Evolutionary conservation across 2,113 vertebrate genomes (phyloP).

Genomic region (Leucosticte australis): DNA sequence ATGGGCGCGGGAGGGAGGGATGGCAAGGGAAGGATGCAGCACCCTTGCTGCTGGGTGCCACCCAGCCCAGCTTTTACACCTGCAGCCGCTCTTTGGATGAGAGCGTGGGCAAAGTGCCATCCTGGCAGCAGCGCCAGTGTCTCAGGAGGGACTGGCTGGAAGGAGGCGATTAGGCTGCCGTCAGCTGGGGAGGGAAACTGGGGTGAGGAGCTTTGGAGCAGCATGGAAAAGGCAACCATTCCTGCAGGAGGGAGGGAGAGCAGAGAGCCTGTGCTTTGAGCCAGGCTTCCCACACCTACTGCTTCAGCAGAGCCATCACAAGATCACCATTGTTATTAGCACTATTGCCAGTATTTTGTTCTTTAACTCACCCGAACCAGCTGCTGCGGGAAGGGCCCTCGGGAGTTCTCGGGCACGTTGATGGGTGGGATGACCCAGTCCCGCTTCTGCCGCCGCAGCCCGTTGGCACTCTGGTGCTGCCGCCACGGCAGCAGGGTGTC

Average conservation of each 20-base stretch:
- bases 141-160: slow-evolving; percentile 22
- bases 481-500: slow-evolving; percentile 79
- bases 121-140: neutral
- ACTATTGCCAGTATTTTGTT: rapidly evolving
- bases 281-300: neutral
- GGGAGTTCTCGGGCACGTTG: slow-evolving; percentile 94
- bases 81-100: neutral
- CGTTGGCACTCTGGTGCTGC: slow-evolving; percentile 64
- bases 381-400: slow-evolving; percentile 95
- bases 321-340: too few species aligned
- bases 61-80: slow-evolving; percentile 2
- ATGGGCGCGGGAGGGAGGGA: neutral
- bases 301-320: neutral
- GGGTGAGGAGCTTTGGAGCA: neutral
- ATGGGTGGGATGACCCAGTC: slow-evolving; percentile 98
- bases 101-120: neutral
- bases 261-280: neutral
- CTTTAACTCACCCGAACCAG: slow-evolving; percentile 89
- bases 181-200: neutral
- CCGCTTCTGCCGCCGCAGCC: slow-evolving; percentile 87
- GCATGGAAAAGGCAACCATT: neutral
- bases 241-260: neutral
- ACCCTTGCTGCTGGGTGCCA: neutral
- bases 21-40: neutral
- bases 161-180: slow-evolving; percentile 31